Base-by-base conservation (phyloP, 2,888 invertebrate species). In the Ariolimax columbianus region DNA sequence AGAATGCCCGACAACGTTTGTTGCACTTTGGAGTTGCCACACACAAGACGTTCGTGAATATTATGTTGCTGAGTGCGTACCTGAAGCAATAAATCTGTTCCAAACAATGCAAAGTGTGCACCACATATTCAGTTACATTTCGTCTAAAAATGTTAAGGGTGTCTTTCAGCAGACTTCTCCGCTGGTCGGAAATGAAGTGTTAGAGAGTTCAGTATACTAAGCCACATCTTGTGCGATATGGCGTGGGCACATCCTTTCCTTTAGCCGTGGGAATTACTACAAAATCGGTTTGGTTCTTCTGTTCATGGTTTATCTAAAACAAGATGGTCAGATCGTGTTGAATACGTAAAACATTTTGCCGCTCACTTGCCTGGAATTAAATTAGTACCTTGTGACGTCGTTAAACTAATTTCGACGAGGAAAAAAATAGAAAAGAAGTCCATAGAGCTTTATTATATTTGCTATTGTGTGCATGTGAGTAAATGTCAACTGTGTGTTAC, bases 311-410 rank as follows among this genome's bases (percentile, higher is more conserved):
- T 66, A 33, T 30, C 33, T 33, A 17, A 33, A 4, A 66, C 66
- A 66, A 11, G 66, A 33, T 66, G 66, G 33, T 66, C 66, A 66
- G 66, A 66, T 17, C 66, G 66, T 66, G 33, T 66, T 66, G 66
- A 66, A 66, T 14, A 33, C 33, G 17, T 66, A 66, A 66, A 66
- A 7, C 66, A 7, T 17, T 66, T 66, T 66, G 66, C 17, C n/a
- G 66, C 66, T 17, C 30, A 66, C 66, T 17, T 66, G 66, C 66
- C 66, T 14, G 66, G 66, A 7, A 30, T 33, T 17, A 30, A 66
- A 66, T 66, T 66, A 33, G 33, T 33, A 30, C 9, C 33, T 3
- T 4, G 7, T 30, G 17, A 33, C 33, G 11, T 66, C 66, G 11
- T 66, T 17, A 33, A 66, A 17, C 17, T 33, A 17, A 66, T 30